Conservation (phyloP, 2,888 invertebrate genomes). For the Machimus rusticus region DNA sequence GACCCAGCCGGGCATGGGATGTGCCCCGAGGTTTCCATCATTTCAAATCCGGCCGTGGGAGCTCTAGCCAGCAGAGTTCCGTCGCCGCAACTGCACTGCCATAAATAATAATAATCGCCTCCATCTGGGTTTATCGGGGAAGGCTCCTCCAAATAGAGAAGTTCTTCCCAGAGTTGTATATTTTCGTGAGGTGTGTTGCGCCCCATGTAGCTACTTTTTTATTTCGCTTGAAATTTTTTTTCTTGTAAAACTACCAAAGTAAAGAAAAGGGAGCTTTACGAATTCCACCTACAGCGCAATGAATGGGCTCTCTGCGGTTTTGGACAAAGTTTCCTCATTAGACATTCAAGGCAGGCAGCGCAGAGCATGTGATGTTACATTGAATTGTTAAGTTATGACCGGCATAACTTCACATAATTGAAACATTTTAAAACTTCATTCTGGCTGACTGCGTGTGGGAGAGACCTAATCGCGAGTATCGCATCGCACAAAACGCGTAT, state of each 20-base stretch:
- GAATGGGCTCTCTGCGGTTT: not conserved
- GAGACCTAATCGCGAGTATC: not conserved
- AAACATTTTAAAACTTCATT: constrained; percentile 34
- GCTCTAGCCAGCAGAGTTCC: not conserved
- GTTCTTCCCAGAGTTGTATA: not conserved
- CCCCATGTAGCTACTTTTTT: not conserved
- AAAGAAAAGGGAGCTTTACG: not conserved
- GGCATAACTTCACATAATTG: constrained; percentile 37
- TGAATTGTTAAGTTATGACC: constrained; percentile 33
- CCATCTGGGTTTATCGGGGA: not conserved
- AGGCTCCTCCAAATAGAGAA: not conserved
- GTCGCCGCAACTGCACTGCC: not conserved
- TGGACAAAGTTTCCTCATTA: constrained; percentile 14
- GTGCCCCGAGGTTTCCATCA: not conserved
- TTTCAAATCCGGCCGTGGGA: not conserved
- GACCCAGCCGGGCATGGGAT: not conserved
- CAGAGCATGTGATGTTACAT: constrained; percentile 30
- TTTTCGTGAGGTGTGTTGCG: constrained; percentile 1
- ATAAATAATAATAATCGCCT: constrained; percentile 32
- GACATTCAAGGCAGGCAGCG: constrained; percentile 1
- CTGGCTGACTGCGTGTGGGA: not conserved
- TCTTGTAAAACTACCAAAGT: not conserved
- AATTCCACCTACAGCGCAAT: constrained; percentile 11
- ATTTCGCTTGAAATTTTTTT: not conserved
- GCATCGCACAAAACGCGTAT: not conserved